These are phyloP conservation scores for Galeruca laticollis DNA, from an alignment of 2,888 invertebrate species.

Conservation along the genomic window DNA sequence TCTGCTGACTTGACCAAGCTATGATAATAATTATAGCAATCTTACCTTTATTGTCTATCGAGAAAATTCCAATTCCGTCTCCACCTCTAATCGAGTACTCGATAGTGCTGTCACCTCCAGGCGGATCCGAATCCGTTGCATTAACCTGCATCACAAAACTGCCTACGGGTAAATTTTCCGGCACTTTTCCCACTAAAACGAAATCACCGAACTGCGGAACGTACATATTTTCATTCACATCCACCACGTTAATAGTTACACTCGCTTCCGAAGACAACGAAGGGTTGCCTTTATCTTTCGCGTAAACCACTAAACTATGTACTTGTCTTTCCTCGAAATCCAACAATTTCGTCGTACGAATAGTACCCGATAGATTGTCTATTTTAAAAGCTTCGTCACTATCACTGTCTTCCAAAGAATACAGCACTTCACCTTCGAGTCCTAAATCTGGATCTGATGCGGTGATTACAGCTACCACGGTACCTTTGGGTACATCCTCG, in stretches of 20 bases:
- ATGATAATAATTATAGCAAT: not conserved
- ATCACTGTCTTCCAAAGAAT: constrained; percentile 80
- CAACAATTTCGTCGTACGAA: constrained; percentile 81
- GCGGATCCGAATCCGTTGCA: constrained; percentile 84
- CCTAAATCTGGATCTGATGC: constrained; percentile 90
- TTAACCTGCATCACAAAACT: constrained; percentile 81
- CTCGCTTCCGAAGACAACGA: constrained; percentile 83
- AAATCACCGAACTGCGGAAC: constrained; percentile 87
- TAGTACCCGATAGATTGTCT: constrained; percentile 86
- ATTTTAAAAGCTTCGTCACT: constrained; percentile 83
- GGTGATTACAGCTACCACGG: constrained; percentile 86
- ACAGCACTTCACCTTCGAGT: constrained; percentile 83
- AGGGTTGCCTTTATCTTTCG: constrained; percentile 88
- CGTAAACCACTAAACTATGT: constrained; percentile 88
- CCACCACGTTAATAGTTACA: constrained; percentile 87
- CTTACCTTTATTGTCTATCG: constrained; percentile 89
- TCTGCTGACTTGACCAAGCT: too few species aligned
- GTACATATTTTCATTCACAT: constrained; percentile 93
- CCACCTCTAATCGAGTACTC: constrained; percentile 90
- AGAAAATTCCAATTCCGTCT: constrained; percentile 91
- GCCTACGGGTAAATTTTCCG: constrained; percentile 84
- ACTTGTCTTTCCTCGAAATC: constrained; percentile 93
- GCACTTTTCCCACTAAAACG: constrained; percentile 79
- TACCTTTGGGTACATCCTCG: constrained; percentile 91
- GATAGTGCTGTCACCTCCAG: constrained; percentile 84